Percentiles rank a stretch among this genome's conserved stretches.
Evolutionary conservation across 1,140 invertebrate species (phyloP).

Genomic region (Bombus waltoni): DNA sequence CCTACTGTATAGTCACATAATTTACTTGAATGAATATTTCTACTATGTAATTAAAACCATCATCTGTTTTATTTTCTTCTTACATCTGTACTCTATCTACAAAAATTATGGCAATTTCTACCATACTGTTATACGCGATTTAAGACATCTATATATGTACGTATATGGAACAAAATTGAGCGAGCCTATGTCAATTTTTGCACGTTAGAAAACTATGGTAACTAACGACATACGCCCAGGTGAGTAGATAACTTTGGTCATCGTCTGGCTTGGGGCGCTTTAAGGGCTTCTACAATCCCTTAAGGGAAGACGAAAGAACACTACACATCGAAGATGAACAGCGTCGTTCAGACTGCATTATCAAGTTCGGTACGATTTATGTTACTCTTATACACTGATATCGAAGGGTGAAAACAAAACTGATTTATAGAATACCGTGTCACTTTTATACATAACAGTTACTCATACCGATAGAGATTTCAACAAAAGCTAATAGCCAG

Average conservation of each 20-base stretch:
- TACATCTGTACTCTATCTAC: too few species aligned
- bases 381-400: neutral
- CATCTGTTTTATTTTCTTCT: too few species aligned
- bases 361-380: neutral
- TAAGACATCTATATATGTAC: too few species aligned
- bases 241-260: constrained; percentile 39
- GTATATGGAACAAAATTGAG: neutral
- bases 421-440: neutral
- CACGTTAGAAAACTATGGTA: constrained; percentile 13
- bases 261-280: constrained; percentile 56
- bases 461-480: constrained; percentile 17
- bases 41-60: too few species aligned
- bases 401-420: neutral
- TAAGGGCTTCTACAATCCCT: constrained; percentile 59
- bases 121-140: too few species aligned
- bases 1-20: too few species aligned
- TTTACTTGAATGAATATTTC: too few species aligned
- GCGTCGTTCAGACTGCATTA: constrained; percentile 8
- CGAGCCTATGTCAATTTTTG: neutral
- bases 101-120: too few species aligned
- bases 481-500: neutral
- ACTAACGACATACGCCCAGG: constrained; percentile 29
- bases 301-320: constrained; percentile 39
- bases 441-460: neutral
- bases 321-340: constrained; percentile 51